Conservation (phyloP, 2,113 vertebrate species). For the Nyctibius bracteatus region DNA sequence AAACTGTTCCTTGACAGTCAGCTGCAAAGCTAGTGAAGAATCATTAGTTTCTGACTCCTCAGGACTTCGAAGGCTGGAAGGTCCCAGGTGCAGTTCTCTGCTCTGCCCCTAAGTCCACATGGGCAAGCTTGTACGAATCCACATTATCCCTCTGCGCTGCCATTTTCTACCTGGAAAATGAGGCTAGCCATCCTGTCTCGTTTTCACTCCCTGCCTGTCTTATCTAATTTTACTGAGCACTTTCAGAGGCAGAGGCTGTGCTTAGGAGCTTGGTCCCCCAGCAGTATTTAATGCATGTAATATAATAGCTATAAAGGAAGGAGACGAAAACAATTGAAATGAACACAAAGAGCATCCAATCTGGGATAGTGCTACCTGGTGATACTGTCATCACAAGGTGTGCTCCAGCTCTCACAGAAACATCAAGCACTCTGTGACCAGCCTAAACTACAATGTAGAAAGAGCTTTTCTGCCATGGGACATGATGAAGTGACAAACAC, state of each 20-base stretch:
- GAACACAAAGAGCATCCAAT: not conserved
- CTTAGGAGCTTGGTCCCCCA: not conserved
- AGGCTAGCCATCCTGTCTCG: not conserved
- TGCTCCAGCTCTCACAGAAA: not conserved
- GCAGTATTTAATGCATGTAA: not conserved
- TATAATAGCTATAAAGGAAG: not conserved
- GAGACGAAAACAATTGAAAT: not conserved
- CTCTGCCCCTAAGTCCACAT: not conserved
- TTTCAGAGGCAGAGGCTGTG: not conserved
- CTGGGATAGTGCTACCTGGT: not conserved
- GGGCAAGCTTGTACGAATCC: not conserved
- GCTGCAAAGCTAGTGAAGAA: not conserved
- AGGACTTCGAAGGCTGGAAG: not conserved
- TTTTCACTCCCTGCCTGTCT: not conserved
- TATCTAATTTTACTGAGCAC: not conserved
- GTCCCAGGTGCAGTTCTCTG: not conserved
- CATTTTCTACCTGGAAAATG: not conserved
- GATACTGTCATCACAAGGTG: not conserved
- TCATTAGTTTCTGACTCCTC: not conserved
- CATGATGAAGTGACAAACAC: not conserved
- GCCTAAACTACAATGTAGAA: not conserved
- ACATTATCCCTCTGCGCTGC: not conserved
- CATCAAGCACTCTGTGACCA: not conserved
- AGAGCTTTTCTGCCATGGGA: not conserved
- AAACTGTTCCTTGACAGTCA: not conserved